Evolutionary conservation across 2,888 invertebrate genomes (phyloP).

Genomic region (Coenonympha glycerion): DNA sequence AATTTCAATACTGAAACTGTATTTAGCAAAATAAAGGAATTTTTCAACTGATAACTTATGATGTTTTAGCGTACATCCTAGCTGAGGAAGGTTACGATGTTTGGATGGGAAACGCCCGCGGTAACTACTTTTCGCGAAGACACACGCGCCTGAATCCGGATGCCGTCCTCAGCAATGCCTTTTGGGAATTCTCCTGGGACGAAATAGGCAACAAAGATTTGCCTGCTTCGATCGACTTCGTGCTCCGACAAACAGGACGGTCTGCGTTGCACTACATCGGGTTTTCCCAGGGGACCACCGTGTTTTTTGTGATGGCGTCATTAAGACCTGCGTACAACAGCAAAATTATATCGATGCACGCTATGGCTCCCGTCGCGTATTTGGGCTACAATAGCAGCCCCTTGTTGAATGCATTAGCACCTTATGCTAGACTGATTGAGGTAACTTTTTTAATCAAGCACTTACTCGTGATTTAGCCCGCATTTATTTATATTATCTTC

Average conservation of each 20-base stretch:
- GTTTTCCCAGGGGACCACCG: conserved; percentile 58
- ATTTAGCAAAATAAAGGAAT: too few species aligned
- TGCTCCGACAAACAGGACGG: conserved; percentile 73
- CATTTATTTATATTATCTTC: too few species aligned
- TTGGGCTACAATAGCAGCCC: conserved; percentile 72
- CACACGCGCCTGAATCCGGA: conserved; percentile 69
- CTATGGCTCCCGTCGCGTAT: conserved; percentile 82
- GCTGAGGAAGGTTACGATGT: conserved; percentile 83
- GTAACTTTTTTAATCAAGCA: conserved; percentile 38
- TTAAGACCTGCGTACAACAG: conserved; percentile 69
- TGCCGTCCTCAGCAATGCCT: conserved; percentile 55
- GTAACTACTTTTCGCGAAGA: conserved; percentile 79
- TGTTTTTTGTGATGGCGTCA: conserved; percentile 52
- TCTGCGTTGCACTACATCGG: conserved; percentile 61
- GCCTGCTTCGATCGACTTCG: conserved; percentile 86
- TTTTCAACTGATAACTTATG: background rate
- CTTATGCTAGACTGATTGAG: conserved; percentile 54
- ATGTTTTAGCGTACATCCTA: conserved; percentile 63
- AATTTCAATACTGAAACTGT: too few species aligned
- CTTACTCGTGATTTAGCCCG: too few species aligned
- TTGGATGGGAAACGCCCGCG: conserved; percentile 90
- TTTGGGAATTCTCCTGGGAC: conserved; percentile 87
- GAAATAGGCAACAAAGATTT: conserved; percentile 87
- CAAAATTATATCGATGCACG: conserved; percentile 80
- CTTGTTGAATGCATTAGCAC: conserved; percentile 59